A percentile compares a stretch with the other conserved stretches of the same genome.
Evolutionary conservation across 2,113 vertebrate species (phyloP).

Genomic region (Nothocercus julius): DNA sequence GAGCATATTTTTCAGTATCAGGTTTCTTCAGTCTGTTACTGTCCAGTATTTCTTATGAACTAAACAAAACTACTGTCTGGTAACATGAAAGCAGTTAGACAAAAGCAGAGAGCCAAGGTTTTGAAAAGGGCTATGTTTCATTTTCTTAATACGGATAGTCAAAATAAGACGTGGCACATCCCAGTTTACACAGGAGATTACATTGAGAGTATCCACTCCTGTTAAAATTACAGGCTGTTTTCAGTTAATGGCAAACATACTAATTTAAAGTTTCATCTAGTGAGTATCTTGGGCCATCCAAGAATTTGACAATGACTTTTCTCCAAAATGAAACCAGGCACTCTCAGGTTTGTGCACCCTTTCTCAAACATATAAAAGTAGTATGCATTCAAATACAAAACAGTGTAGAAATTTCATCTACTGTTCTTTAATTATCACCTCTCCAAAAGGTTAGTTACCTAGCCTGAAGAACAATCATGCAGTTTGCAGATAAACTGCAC

Average conservation of each 20-base stretch:
- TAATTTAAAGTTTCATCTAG: not conserved
- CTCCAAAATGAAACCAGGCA: not conserved
- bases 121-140: not conserved
- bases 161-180: not conserved
- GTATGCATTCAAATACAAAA: not conserved
- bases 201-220: not conserved
- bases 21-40: not conserved
- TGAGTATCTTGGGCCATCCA: not conserved
- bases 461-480: not conserved
- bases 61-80: not conserved
- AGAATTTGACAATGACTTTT: not conserved
- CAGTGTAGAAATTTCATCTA: not conserved
- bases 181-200: not conserved
- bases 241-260: not conserved
- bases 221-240: not conserved
- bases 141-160: not conserved
- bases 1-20: conserved; percentile 3
- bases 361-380: not conserved
- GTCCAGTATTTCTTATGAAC: not conserved
- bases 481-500: not conserved
- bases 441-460: not conserved
- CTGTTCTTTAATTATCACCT: not conserved
- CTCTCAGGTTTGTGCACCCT: not conserved
- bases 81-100: not conserved
- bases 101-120: not conserved